Conservation (phyloP, 2,888 invertebrate species). For the Dasysyrphus tricinctus region DNA sequence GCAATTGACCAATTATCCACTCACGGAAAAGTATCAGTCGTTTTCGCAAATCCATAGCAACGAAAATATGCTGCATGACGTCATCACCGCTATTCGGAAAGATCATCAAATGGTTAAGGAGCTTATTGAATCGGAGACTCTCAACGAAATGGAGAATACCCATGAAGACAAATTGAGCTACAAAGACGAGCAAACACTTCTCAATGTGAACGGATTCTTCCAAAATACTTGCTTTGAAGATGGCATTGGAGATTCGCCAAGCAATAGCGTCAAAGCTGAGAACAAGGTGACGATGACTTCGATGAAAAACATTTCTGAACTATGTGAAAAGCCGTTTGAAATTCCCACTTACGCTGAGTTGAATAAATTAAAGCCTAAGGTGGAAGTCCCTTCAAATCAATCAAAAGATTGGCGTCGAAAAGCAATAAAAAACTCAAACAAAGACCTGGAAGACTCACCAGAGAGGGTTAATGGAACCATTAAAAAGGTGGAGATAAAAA, state of each 20-base stretch:
- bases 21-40: slow-evolving; percentile 70
- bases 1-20: slow-evolving; percentile 75
- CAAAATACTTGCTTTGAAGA: slow-evolving; percentile 77
- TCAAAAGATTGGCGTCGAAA: slow-evolving; percentile 70
- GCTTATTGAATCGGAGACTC: slow-evolving; percentile 79
- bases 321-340: slow-evolving; percentile 76
- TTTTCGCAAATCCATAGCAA: slow-evolving; percentile 78
- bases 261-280: slow-evolving; percentile 76
- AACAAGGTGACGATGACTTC: slow-evolving; percentile 72
- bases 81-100: slow-evolving; percentile 80
- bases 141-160: slow-evolving; percentile 77
- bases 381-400: slow-evolving; percentile 29
- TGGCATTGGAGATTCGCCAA: slow-evolving; percentile 74
- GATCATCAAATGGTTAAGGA: slow-evolving; percentile 76
- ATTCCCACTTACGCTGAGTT: slow-evolving; percentile 67
- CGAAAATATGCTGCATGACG: slow-evolving; percentile 79
- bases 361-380: slow-evolving; percentile 54
- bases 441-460: slow-evolving; percentile 47
- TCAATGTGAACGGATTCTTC: slow-evolving; percentile 75
- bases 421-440: slow-evolving; percentile 68
- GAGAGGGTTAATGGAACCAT: slow-evolving; percentile 68
- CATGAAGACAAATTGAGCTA: slow-evolving; percentile 75
- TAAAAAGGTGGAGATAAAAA: slow-evolving; percentile 77
- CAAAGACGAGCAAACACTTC: slow-evolving; percentile 65
- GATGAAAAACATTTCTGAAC: slow-evolving; percentile 65